Percentiles rank a stretch among this genome's conserved stretches.
Conservation (phyloP, 1,140 invertebrate species). For the Mesaphorura yosii region DNA sequence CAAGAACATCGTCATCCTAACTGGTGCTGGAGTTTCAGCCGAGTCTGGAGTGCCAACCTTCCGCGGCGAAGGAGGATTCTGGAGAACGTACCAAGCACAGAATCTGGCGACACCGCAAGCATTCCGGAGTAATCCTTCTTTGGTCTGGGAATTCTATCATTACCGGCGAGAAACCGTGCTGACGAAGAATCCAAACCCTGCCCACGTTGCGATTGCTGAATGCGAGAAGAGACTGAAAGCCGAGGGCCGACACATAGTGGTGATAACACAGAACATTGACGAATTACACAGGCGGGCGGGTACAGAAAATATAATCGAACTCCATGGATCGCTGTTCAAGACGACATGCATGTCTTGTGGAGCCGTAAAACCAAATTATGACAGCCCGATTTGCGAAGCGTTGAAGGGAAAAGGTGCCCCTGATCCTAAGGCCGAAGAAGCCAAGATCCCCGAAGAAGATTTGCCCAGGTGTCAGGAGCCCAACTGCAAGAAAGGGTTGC, state of each 20-base stretch:
- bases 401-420: conserved; percentile 47
- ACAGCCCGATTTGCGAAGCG: conserved; percentile 69
- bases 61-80: conserved; percentile 60
- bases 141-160: conserved; percentile 72
- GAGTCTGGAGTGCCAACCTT: conserved; percentile 71
- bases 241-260: conserved; percentile 49
- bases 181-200: conserved; percentile 59
- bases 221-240: conserved; percentile 52
- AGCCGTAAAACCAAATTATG: conserved; percentile 53
- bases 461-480: conserved; percentile 57
- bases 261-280: conserved; percentile 91
- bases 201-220: conserved; percentile 65
- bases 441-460: conserved; percentile 51
- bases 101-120: conserved; percentile 54
- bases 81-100: conserved; percentile 57
- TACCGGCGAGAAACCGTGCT: conserved; percentile 54
- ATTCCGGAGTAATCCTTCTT: conserved; percentile 51
- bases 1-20: conserved; percentile 54
- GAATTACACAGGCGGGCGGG: conserved; percentile 73
- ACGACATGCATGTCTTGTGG: conserved; percentile 70
- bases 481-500: conserved; percentile 55
- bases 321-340: conserved; percentile 78
- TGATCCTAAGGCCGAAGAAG: conserved; percentile 39
- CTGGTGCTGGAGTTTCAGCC: conserved; percentile 65
- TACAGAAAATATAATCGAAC: conserved; percentile 63